phyloP scores from a whole-genome alignment of 2,797 vertebrate genomes.

The Anisognathus igniventris region DNA sequence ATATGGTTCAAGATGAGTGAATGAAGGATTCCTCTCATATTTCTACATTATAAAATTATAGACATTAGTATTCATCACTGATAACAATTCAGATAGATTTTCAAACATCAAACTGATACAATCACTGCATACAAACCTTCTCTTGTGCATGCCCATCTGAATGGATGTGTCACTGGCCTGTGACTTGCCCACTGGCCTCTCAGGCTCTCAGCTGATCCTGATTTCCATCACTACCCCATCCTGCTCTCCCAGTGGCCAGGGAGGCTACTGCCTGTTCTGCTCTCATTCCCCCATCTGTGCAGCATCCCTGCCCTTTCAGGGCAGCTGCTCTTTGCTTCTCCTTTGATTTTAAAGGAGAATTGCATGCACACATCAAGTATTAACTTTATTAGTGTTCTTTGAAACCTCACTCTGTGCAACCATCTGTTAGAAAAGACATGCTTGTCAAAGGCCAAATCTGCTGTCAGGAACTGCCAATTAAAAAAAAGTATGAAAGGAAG shows the following conservation, averaged over 20 bases:
- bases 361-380: rapidly evolving
- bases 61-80: not conserved
- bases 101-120: not conserved
- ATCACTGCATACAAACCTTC: not conserved
- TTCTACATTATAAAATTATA: not conserved
- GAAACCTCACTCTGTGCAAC: not conserved
- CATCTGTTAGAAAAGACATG: not conserved
- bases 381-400: not conserved
- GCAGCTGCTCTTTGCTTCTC: not conserved
- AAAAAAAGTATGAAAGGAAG: not conserved
- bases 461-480: not conserved
- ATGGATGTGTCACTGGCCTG: not conserved
- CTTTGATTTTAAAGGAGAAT: not conserved
- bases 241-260: not conserved
- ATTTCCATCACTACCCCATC: not conserved
- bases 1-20: not conserved
- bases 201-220: not conserved
- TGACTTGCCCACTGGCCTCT: not conserved
- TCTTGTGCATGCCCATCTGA: not conserved
- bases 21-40: not conserved
- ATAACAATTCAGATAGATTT: not conserved
- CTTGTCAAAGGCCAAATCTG: not conserved
- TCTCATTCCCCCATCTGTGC: too few species aligned
- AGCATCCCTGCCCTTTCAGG: not conserved
- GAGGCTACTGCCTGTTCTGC: not conserved